Conservation (phyloP, 2,888 invertebrate genomes). For the Dorcus hopei region DNA sequence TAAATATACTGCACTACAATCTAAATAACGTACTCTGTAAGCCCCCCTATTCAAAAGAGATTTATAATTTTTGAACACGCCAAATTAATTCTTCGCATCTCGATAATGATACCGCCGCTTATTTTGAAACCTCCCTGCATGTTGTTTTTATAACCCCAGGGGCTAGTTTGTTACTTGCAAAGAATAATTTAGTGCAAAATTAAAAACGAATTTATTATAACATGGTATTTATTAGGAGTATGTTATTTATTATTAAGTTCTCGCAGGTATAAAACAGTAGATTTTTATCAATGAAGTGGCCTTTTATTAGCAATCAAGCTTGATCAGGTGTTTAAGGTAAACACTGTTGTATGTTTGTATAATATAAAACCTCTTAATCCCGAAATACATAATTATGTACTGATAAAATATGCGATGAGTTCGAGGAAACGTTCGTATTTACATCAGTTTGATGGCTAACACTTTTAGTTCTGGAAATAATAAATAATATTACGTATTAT, state of each 20-base stretch:
- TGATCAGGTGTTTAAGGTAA: constrained; percentile 12
- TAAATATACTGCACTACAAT: constrained; percentile 3
- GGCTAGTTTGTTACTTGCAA: too few species aligned
- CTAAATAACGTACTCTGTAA: constrained; percentile 12
- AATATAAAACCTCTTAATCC: neutral
- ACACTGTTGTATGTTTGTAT: constrained; percentile 5
- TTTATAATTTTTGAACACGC: constrained; percentile 19
- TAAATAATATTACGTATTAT: too few species aligned
- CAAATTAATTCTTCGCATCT: constrained; percentile 20
- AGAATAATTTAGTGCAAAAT: neutral
- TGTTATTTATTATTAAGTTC: neutral
- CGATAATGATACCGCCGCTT: constrained; percentile 11
- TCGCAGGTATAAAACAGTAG: too few species aligned
- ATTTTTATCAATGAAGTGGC: too few species aligned
- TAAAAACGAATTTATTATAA: neutral
- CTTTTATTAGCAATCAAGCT: constrained; percentile 8
- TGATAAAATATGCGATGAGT: constrained; percentile 2
- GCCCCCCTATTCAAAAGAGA: constrained; percentile 10
- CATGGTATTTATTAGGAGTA: neutral
- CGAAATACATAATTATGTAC: neutral
- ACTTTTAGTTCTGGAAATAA: too few species aligned
- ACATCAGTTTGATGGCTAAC: too few species aligned
- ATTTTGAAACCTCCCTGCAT: neutral
- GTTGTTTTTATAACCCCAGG: neutral
- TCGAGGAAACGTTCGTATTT: too few species aligned